Conservation (phyloP, 2,888 invertebrate genomes). For the Arctia plantaginis region DNA sequence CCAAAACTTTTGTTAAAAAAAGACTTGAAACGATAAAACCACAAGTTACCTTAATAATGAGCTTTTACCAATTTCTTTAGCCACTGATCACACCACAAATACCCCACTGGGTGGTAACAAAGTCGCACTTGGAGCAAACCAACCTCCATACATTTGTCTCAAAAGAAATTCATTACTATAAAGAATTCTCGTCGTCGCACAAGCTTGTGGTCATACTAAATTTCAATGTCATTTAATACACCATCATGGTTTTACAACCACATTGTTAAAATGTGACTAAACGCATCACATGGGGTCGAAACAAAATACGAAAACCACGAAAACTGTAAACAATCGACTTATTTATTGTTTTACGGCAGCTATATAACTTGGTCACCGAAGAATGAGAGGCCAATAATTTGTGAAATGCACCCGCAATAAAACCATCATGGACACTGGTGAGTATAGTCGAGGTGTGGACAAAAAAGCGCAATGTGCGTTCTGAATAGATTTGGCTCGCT, state of each 20-base stretch:
- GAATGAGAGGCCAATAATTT: slow-evolving; percentile 74
- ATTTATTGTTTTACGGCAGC: slow-evolving; percentile 84
- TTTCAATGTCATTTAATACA: slow-evolving; percentile 67
- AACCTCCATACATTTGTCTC: slow-evolving; percentile 62
- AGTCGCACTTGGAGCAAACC: slow-evolving; percentile 30
- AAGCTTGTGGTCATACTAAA: slow-evolving; percentile 64
- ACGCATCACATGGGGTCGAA: slow-evolving; percentile 74
- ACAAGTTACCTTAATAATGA: slow-evolving; percentile 64
- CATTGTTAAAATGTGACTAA: slow-evolving; percentile 65
- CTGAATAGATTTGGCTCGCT: slow-evolving; percentile 79
- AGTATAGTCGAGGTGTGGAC: slow-evolving; percentile 38
- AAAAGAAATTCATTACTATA: slow-evolving; percentile 62
- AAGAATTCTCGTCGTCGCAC: slow-evolving; percentile 48
- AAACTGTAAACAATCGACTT: slow-evolving; percentile 78
- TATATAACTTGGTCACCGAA: slow-evolving; percentile 77
- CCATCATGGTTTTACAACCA: slow-evolving; percentile 73
- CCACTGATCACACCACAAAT: slow-evolving; percentile 58
- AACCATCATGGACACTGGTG: slow-evolving; percentile 78
- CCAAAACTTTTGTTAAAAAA: slow-evolving; percentile 33
- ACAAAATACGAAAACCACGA: slow-evolving; percentile 66
- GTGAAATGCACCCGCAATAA: slow-evolving; percentile 80
- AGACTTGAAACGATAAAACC: slow-evolving; percentile 42
- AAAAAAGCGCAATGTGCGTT: slow-evolving; percentile 64
- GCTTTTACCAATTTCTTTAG: slow-evolving; percentile 57
- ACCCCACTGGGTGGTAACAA: slow-evolving; percentile 62